Conservation (phyloP, 2,113 vertebrate genomes). For the Shinisaurus crocodilurus region DNA sequence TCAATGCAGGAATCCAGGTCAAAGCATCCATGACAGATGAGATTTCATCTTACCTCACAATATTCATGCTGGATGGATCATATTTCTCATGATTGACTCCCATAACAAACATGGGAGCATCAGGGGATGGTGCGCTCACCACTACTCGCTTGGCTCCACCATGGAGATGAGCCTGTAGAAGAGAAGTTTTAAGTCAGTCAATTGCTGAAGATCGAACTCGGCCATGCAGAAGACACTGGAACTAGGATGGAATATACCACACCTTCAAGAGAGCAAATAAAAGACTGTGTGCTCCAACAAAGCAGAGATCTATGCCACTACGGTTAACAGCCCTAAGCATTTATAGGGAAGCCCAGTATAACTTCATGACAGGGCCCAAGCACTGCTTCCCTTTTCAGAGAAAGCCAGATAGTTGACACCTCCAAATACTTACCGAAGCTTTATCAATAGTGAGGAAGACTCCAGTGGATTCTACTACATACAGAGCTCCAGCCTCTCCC, state of each 20-base stretch:
- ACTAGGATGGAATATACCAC: not conserved
- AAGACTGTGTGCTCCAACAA: too few species aligned
- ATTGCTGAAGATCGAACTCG: not conserved
- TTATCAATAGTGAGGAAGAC: conserved; percentile 86
- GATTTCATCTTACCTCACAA: conserved; percentile 81
- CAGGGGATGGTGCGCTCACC: conserved; percentile 87
- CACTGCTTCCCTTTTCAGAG: not conserved
- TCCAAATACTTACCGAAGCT: conserved; percentile 77
- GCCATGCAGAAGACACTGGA: not conserved
- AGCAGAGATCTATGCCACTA: not conserved
- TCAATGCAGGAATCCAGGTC: too few species aligned
- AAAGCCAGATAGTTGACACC: not conserved
- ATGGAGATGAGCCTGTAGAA: conserved; percentile 78
- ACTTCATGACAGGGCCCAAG: too few species aligned
- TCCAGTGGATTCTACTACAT: conserved; percentile 89
- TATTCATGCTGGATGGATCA: conserved; percentile 82
- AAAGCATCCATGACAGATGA: too few species aligned
- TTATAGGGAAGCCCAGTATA: not conserved
- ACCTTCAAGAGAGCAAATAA: not conserved
- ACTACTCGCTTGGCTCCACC: conserved; percentile 86
- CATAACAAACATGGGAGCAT: conserved; percentile 91
- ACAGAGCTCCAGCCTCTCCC: conserved; percentile 78
- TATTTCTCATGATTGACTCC: conserved; percentile 90
- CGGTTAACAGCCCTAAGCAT: not conserved
- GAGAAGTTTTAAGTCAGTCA: not conserved